A percentile compares a stretch with the other conserved stretches of the same genome.
Conservation (phyloP, 1,140 invertebrate genomes). For the Vanessa atalanta region DNA sequence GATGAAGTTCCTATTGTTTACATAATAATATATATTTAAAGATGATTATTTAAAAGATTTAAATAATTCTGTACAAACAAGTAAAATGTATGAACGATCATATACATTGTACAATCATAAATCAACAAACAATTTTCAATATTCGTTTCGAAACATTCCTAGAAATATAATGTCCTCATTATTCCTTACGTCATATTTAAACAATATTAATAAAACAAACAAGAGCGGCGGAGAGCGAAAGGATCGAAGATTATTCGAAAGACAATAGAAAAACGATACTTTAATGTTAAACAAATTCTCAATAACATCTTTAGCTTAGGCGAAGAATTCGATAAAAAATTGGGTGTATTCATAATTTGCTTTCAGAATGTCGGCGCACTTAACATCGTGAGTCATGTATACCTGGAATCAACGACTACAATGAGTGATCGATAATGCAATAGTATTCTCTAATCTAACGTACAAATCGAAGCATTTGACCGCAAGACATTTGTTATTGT, state of each 20-base stretch:
- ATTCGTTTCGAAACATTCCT: no score
- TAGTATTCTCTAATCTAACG: constrained; percentile 55
- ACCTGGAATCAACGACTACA: constrained; percentile 35
- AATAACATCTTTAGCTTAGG: constrained; percentile 36
- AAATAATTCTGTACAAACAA: no score
- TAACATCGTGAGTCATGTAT: constrained; percentile 32
- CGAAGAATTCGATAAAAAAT: constrained; percentile 35
- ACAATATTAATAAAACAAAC: constrained; percentile 50
- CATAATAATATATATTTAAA: no score
- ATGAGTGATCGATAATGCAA: constrained; percentile 52
- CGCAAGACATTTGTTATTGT: constrained; percentile 65
- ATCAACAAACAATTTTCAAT: no score
- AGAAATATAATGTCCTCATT: constrained; percentile 34
- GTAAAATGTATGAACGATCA: no score
- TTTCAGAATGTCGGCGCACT: constrained; percentile 31
- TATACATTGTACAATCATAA: no score
- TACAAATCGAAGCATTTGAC: constrained; percentile 50
- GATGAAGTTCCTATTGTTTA: no score
- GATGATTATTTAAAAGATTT: no score
- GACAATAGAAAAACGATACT: constrained; percentile 66
- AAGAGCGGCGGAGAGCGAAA: constrained; percentile 60
- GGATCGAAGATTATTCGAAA: constrained; percentile 51
- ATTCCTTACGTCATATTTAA: constrained; percentile 42
- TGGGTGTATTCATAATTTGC: neutral
- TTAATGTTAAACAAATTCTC: constrained; percentile 56